These are phyloP conservation scores for Paramisgurnus dabryanus DNA, from an alignment of 2,113 vertebrate species.

Conservation along the genomic window DNA sequence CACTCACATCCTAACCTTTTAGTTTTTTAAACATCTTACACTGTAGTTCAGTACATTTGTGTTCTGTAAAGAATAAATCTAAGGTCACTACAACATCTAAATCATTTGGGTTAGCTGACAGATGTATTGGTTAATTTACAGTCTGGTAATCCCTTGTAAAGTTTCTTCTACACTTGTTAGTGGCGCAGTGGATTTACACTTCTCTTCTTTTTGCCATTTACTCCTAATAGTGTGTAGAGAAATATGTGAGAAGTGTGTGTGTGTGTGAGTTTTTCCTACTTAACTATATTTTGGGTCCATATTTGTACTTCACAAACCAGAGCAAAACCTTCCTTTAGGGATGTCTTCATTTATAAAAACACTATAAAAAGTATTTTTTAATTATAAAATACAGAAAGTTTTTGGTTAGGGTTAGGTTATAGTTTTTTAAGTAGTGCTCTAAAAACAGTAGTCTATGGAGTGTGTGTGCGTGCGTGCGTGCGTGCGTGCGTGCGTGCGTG, in stretches of 20 bases:
- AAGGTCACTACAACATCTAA: background rate
- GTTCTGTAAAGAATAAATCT: background rate
- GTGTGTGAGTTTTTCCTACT: background rate
- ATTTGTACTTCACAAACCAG: no score
- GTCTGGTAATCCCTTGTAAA: background rate
- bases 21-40: no score
- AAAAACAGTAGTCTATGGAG: background rate
- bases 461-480: background rate
- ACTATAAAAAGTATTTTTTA: no score
- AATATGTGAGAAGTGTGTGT: background rate
- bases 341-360: no score
- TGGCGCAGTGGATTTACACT: background rate
- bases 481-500: background rate
- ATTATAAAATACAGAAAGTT: no score
- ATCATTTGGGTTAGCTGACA: slow-evolving; percentile 1
- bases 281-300: no score
- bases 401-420: no score
- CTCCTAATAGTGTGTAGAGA: background rate
- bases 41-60: no score
- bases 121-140: slow-evolving; percentile 3
- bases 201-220: background rate
- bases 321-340: no score
- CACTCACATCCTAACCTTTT: no score
- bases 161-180: background rate
- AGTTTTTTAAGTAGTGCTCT: no score